Base-by-base conservation (phyloP, 2,797 vertebrate species). In the Pantherophis vulpinus region DNA sequence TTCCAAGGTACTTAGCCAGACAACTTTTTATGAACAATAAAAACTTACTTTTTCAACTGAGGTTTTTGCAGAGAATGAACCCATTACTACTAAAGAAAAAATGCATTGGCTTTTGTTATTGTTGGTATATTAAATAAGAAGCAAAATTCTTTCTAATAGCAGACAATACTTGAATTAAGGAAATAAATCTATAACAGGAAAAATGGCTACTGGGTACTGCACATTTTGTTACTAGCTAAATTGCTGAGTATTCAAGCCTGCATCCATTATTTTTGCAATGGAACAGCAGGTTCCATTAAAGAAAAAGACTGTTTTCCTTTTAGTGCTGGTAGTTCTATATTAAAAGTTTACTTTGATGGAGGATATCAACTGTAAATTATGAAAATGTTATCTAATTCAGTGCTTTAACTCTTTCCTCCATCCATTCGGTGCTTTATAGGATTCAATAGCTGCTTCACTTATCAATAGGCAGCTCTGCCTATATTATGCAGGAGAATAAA, bases 161-260 rank as follows among this genome's bases (percentile, higher is more conserved):
- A 89, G 51, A 58, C 14, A 70, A 32, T 2, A 20, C 51, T 29
- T 74, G 18, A 92, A 3, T 27, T 3, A 90, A 7, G 12, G 63
- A 16, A 32, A 79, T 29, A 91, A 94, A 88, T 87, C 90, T 60
- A 23, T 92, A 60, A 56, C 70, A 94, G 91, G 8, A 60, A 74
- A 88, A 55, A 32, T 55, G n/a, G 90, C n/a, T 95, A 86, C 20
- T 60, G 47, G 29, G 1, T 55, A 60, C 27, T 54, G 12, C 29
- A 23, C 95, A 93, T 94, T 90, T 90, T 95, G 42, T 32, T 91
- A 3, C 47, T 89, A 25, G 4, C 1, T 92, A 87, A 96, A 95
- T 87, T 94, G 95, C 91, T 9, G 93, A 92, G 74, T 83, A 58
- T 94, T 25, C 95, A 96, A 95, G 94, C 4, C 54, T 83, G 29